A percentile compares a stretch with the other conserved stretches of the same genome.
Conservation (phyloP, 2,113 vertebrate genomes). For the Alethe castanea region DNA sequence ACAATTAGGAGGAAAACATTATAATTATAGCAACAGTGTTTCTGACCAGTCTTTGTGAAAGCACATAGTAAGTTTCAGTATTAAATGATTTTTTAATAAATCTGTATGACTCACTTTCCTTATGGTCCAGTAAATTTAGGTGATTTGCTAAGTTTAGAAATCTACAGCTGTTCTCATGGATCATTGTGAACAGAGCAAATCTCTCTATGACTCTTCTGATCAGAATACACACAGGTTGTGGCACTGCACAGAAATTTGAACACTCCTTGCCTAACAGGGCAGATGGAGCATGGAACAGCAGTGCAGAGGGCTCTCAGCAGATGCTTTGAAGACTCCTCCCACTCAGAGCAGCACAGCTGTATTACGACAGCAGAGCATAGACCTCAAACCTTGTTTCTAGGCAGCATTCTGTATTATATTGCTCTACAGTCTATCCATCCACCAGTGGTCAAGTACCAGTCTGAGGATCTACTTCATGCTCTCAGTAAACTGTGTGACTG, state of each 20-base stretch:
- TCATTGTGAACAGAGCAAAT: neutral
- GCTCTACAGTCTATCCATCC: neutral
- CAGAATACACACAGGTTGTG: neutral
- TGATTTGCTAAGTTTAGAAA: slow-evolving; percentile 19
- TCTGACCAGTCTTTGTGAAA: neutral
- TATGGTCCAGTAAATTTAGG: neutral
- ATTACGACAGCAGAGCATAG: neutral
- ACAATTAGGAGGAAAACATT: neutral
- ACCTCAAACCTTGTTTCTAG: neutral
- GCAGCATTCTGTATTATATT: neutral
- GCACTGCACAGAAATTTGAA: neutral
- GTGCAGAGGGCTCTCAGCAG: neutral
- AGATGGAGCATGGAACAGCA: neutral
- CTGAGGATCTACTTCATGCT: neutral
- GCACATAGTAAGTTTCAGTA: neutral
- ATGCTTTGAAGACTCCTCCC: neutral
- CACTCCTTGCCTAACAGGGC: neutral
- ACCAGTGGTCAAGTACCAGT: neutral
- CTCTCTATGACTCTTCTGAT: neutral
- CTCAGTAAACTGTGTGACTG: neutral
- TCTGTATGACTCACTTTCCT: neutral
- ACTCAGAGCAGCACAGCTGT: neutral
- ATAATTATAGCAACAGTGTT: neutral
- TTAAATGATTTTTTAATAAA: neutral
- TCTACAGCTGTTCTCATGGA: neutral